Evolutionary conservation across 2,113 vertebrate species (phyloP), one percentile per base, ranked within the genome.

Genomic region (Cyanistes caeruleus): DNA sequence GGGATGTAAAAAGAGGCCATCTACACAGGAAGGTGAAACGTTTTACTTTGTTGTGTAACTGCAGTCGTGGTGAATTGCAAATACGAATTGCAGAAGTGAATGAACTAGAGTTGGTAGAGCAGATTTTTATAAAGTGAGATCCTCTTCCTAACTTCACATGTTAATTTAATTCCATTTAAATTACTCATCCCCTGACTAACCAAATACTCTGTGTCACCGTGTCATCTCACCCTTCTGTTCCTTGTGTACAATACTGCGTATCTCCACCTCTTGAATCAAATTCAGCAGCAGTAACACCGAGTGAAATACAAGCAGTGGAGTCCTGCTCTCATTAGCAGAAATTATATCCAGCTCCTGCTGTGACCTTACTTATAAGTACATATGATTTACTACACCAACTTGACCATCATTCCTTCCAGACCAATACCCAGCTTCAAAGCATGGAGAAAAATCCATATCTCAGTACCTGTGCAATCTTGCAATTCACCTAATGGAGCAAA

Each of bases 311-410:
- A 87, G 87, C 44, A 84, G 53, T 46, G 46, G 41, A 82, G 25
- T 69, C 64, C 62, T 92, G 72, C 64, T 91, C 37, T 78, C 82
- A 87, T 93, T 95, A 90, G 81, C 78, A 97, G 67, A 92, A 92
- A 81, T 87, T 74, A 90, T 79, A 91, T 78, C 68, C 23, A 39
- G 72, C 73, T 65, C 43, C 39, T 64, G 27, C 68, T 86, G 16
- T 96, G 92, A 90, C 84, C 84, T 92, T 83, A 53, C 53, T 79
- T 87, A 56, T 1, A 92, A 85, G 75, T 95, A 82, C n/a, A 21
- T 37, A 31, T 2, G 6, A 91, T 94, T 84, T 90, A 84, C 60
- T 72, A 7, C 44, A 62, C 49, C 20, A 53, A 0, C 65, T 53
- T 70, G 56, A 67, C 83, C 37, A 51, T 70, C 3, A 2, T 68